Base-by-base conservation (phyloP, 2,797 vertebrate genomes). In the Aratinga solstitialis region DNA sequence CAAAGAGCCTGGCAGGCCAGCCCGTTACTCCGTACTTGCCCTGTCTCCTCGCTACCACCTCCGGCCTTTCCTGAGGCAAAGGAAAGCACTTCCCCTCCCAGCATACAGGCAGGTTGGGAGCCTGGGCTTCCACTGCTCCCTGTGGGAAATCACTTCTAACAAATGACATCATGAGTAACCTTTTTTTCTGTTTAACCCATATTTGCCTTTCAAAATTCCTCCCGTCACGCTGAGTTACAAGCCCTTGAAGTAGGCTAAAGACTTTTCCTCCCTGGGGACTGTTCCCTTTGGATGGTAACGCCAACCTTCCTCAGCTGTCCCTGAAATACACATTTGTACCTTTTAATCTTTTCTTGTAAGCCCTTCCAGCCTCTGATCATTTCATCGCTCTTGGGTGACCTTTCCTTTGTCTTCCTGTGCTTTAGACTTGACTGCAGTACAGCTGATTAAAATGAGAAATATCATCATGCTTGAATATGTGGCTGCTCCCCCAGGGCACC, bases 41-140 rank as follows among this genome's bases (percentile, higher is more conserved):
- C 13, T 40, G 20, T 40, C 54, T 81, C 75, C 82, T 65, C 3
- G 1, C 20, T 38, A 75, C 29, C 6, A 14, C 36, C 42, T 76
- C 76, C 79, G 40, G 26, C 66, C 36, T 78, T 76, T 71, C 68
- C 56, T 30, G 62, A 48, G 63, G 66, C 32, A 27, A 29, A 45
- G 51, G 42, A 30, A 84, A 40, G 34, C 7, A 29, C 1, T 0
- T 47, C 27, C 26, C 26, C 38, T 71, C 26, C 40, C 2, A 0
- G 26, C 0, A 0, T 8, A 42, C 43, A 63, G 58, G 43, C 24
- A 11, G 58, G 26, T 13, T 2, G 3, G 47, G 50, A 67, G n/a
- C 42, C 40, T 51, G n/a, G 9, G 38, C 77, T 93, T 72, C 66
- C 6, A 3, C 79, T 34, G 65, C 24, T 74, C 56, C 48, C 73